Evolutionary conservation across 2,888 invertebrate genomes (phyloP).

Genomic region (Acanthococcus lagerstroemiae): DNA sequence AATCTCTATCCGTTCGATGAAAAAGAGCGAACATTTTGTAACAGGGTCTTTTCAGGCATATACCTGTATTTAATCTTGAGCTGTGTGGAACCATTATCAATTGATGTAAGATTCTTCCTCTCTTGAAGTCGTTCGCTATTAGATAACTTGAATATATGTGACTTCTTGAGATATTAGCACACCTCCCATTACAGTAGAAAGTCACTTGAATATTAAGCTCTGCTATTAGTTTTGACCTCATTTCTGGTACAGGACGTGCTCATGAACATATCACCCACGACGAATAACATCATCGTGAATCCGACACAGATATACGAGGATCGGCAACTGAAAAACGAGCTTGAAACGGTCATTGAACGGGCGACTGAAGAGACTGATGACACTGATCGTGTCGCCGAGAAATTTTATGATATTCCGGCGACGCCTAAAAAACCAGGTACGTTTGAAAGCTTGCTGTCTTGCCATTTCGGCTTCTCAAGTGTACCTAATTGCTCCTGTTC

Average conservation of each 20-base stretch:
- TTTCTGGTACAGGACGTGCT: constrained; percentile 46
- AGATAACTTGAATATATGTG: not conserved
- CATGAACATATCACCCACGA: constrained; percentile 50
- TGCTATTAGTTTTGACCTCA: too few relatives aligned
- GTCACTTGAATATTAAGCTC: too few relatives aligned
- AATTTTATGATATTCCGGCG: constrained; percentile 18
- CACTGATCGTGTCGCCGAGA: not conserved
- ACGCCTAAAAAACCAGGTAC: constrained; percentile 29
- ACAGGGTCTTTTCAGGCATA: too few relatives aligned
- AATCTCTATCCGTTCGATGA: too few relatives aligned
- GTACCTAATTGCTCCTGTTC: not conserved
- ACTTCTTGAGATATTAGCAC: too few relatives aligned
- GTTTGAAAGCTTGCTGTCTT: not conserved
- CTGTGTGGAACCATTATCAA: too few relatives aligned
- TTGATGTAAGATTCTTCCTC: too few relatives aligned
- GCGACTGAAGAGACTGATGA: constrained; percentile 5
- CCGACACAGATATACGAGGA: constrained; percentile 29
- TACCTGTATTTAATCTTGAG: too few relatives aligned
- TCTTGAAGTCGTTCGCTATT: too few relatives aligned
- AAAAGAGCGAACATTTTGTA: too few relatives aligned
- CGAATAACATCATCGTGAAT: constrained; percentile 36
- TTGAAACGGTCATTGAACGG: constrained; percentile 5
- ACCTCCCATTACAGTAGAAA: too few relatives aligned
- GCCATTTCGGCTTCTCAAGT: not conserved
- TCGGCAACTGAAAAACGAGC: constrained; percentile 24